Evolutionary conservation across 2,888 invertebrate genomes (phyloP).

Genomic region (Caenorhabditis sp.): DNA sequence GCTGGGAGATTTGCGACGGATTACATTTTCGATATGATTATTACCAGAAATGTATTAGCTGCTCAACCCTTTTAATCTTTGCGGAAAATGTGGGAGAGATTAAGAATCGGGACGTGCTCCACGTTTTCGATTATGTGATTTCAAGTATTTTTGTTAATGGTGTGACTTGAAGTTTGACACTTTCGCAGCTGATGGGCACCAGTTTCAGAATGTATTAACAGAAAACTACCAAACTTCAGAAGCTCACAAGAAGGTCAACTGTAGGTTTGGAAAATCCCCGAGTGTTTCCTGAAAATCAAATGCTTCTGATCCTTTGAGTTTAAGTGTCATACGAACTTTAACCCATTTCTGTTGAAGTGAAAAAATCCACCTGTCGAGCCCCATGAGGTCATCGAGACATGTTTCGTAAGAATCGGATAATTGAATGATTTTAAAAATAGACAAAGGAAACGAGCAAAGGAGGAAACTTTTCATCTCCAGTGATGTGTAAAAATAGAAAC

Average conservation of each 20-base stretch:
- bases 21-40: neutral
- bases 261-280: neutral
- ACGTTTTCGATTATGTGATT: neutral
- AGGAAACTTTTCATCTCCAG: neutral
- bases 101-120: neutral
- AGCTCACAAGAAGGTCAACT: too few species aligned
- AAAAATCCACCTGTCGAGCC: constrained; percentile 13
- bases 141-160: neutral
- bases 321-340: neutral
- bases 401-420: constrained; percentile 2
- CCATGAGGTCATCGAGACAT: constrained; percentile 12
- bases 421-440: constrained; percentile 18
- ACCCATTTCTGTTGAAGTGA: neutral
- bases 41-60: neutral
- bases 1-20: constrained; percentile 2
- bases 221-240: too few species aligned
- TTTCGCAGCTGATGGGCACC: too few species aligned
- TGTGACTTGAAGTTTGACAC: too few species aligned
- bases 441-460: constrained; percentile 1
- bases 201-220: too few species aligned
- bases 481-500: constrained; percentile 10
- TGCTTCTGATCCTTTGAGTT: neutral
- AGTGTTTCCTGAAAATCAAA: neutral
- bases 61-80: neutral
- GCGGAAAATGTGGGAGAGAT: neutral